Percentiles rank a stretch among this genome's conserved stretches.
Conservation (phyloP, 2,113 vertebrate genomes). For the Etheostoma cragini region DNA sequence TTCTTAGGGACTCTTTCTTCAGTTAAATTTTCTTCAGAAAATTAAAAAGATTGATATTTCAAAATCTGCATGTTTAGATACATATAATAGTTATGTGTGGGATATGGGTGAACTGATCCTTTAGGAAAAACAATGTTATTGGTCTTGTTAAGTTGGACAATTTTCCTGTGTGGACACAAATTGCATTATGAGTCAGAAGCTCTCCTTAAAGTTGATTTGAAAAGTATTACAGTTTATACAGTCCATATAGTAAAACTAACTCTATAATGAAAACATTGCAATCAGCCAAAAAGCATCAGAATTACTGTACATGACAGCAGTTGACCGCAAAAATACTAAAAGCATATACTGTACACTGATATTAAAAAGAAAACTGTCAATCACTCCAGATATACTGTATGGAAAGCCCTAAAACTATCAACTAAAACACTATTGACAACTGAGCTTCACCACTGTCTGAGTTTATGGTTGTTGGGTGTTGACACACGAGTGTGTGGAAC, state of each 20-base stretch:
- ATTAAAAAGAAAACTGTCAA: constrained; percentile 46
- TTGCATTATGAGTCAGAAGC: constrained; percentile 68
- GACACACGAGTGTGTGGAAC: constrained; percentile 57
- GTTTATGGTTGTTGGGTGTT: constrained; percentile 56
- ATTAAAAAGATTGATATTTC: neutral
- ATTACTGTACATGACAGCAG: constrained; percentile 48
- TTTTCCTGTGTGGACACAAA: constrained; percentile 47
- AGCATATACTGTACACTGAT: constrained; percentile 62
- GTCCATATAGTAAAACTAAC: constrained; percentile 48
- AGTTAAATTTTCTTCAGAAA: neutral
- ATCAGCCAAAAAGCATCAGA: constrained; percentile 65
- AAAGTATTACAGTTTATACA: constrained; percentile 41
- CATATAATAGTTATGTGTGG: neutral
- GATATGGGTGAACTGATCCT: constrained; percentile 1
- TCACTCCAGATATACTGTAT: constrained; percentile 47
- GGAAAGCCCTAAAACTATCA: constrained; percentile 49
- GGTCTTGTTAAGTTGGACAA: constrained; percentile 40
- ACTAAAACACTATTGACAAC: constrained; percentile 53
- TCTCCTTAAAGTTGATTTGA: constrained; percentile 54
- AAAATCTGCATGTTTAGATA: constrained; percentile 7
- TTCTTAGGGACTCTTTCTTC: neutral
- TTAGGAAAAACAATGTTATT: neutral
- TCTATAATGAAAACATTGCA: constrained; percentile 54
- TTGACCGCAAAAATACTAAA: constrained; percentile 53
- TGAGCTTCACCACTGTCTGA: constrained; percentile 61